These are phyloP conservation scores for Nemopilema nomurai DNA, from an alignment of 30 jellyfish, hydroid and myxozoan genomes.

Conservation along the genomic window DNA sequence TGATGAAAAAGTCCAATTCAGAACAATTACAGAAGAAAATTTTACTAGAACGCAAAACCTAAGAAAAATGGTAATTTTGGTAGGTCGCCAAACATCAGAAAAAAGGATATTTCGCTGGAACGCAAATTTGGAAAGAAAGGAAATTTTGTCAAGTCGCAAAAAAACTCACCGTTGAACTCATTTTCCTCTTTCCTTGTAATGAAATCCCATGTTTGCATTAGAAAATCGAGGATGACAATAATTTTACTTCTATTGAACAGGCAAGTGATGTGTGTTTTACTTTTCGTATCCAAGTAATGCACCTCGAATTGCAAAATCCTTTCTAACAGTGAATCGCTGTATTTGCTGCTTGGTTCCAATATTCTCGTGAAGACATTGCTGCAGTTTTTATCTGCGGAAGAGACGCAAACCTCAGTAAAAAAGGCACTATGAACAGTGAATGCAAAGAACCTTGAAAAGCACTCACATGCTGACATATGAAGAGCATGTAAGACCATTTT, in stretches of 20 bases:
- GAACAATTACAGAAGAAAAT: no score
- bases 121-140: background rate
- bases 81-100: no score
- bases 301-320: conserved; percentile 94
- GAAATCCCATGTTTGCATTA: conserved; percentile 76
- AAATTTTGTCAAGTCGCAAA: background rate
- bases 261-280: conserved; percentile 76
- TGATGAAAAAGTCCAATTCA: no score
- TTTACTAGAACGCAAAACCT: no score
- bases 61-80: no score
- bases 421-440: no score
- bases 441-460: no score
- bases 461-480: no score
- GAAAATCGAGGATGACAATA: conserved; percentile 81
- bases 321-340: conserved; percentile 24
- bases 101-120: no score
- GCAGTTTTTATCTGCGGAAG: conserved; percentile 28
- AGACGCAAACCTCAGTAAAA: no score
- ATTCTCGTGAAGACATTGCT: conserved; percentile 75
- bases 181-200: conserved; percentile 86
- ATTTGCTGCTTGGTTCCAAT: conserved; percentile 77
- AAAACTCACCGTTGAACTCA: conserved; percentile 64
- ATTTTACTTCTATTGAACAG: conserved; percentile 90
- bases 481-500: no score
- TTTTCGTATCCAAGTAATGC: conserved; percentile 92